Evolutionary conservation across 53 echinoderm and acorn worm species (phyloP).

Genomic region (Apostichopus leukothele): DNA sequence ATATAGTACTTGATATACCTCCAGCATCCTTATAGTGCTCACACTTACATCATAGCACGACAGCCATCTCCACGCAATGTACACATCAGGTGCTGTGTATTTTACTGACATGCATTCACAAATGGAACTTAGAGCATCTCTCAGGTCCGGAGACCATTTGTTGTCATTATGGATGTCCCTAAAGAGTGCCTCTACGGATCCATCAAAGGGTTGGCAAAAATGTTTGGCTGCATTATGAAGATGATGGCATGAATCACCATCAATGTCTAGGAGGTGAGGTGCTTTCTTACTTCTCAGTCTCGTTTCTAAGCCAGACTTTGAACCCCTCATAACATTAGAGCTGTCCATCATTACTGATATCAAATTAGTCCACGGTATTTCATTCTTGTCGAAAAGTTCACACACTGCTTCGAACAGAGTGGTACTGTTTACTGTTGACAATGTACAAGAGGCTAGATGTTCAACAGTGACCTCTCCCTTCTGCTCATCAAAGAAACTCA

Average conservation of each 20-base stretch:
- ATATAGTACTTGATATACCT: too few species aligned
- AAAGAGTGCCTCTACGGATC: slow-evolving; percentile 34
- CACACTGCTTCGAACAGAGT: slow-evolving; percentile 23
- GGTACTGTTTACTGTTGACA: slow-evolving; percentile 18
- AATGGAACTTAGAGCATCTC: background rate
- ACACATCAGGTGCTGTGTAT: too few species aligned
- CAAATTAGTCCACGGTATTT: slow-evolving; percentile 45
- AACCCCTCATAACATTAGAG: slow-evolving; percentile 49
- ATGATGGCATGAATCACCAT: slow-evolving; percentile 53
- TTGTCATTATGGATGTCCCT: slow-evolving; percentile 33
- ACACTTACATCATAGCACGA: too few species aligned
- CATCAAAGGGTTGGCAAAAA: slow-evolving; percentile 42
- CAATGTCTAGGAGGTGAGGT: slow-evolving; percentile 48
- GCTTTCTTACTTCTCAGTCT: slow-evolving; percentile 10
- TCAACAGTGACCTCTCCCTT: too few species aligned
- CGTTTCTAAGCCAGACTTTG: slow-evolving; percentile 51
- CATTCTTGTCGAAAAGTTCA: slow-evolving; percentile 26
- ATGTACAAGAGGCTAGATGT: too few species aligned
- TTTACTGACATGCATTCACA: too few species aligned
- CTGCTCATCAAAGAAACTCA: too few species aligned
- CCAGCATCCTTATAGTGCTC: too few species aligned
- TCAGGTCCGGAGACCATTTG: slow-evolving; percentile 45
- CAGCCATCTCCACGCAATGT: too few species aligned
- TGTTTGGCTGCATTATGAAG: slow-evolving; percentile 45
- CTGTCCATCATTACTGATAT: slow-evolving; percentile 46